Percentiles rank a stretch among this genome's conserved stretches.
phyloP scores from a whole-genome alignment of 2,888 invertebrate species.

The Drosophila recens region DNA sequence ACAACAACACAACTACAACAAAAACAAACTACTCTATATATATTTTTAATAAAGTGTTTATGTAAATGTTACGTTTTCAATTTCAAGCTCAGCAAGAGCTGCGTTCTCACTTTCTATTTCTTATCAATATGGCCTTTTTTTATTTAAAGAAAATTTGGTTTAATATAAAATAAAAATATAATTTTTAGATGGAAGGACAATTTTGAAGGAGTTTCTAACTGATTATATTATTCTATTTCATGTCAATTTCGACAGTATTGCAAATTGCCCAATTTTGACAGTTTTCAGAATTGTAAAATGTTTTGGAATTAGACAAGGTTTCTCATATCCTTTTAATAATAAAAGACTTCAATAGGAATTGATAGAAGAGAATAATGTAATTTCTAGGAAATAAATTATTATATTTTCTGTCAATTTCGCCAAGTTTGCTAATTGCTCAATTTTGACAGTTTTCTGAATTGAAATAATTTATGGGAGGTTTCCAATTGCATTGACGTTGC shows the following conservation, averaged over 20 bases:
- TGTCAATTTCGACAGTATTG: neutral
- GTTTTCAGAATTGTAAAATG: neutral
- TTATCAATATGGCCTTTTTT: neutral
- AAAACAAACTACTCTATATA: conserved; percentile 51
- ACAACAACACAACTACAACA: conserved; percentile 28
- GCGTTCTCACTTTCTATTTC: neutral
- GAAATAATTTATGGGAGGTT: neutral
- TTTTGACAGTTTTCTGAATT: neutral
- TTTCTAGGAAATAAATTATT: neutral
- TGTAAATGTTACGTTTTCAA: conserved; percentile 28
- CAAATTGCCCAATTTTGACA: neutral
- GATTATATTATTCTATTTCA: neutral
- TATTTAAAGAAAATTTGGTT: no score
- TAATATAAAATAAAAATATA: neutral
- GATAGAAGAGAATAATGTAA: neutral
- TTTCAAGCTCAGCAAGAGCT: neutral
- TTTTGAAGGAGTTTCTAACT: neutral
- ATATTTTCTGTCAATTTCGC: neutral
- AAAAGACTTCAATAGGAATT: no score
- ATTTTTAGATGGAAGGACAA: neutral
- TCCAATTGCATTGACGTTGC: neutral
- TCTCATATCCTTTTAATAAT: no score
- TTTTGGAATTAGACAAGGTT: neutral
- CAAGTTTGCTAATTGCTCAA: neutral
- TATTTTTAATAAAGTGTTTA: conserved; percentile 47